These are phyloP conservation scores for Cantharis lateralis DNA, from an alignment of 2,888 invertebrate species.

Conservation along the genomic window DNA sequence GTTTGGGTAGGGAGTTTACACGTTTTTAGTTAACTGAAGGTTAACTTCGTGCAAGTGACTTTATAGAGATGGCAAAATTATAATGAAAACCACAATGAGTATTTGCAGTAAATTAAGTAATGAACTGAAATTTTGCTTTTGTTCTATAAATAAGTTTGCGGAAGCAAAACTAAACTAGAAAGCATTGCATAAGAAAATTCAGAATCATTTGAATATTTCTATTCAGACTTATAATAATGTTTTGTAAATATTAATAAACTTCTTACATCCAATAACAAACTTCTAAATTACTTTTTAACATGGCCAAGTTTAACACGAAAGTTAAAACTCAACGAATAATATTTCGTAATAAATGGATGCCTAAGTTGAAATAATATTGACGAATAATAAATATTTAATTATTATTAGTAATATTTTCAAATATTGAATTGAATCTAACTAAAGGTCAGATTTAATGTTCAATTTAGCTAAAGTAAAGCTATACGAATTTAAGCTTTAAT, in stretches of 20 bases:
- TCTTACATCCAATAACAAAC: not conserved
- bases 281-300: not conserved
- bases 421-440: too few relatives aligned
- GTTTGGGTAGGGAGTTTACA: not conserved
- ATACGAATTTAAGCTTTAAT: too few relatives aligned
- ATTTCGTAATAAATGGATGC: not conserved
- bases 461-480: too few relatives aligned
- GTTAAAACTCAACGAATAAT: not conserved
- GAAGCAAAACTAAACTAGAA: conserved; percentile 24
- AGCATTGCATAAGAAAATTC: not conserved
- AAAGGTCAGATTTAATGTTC: too few relatives aligned
- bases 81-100: conserved; percentile 20
- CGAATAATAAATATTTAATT: not conserved
- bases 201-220: not conserved
- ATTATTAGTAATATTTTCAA: too few relatives aligned
- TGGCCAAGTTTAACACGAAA: not conserved
- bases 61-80: conserved; percentile 15
- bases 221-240: not conserved
- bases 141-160: conserved; percentile 32
- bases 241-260: not conserved
- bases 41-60: conserved; percentile 16
- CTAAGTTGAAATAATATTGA: not conserved
- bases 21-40: conserved; percentile 11
- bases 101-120: conserved; percentile 24
- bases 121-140: conserved; percentile 34